These are phyloP conservation scores for Sula dactylatra DNA, from an alignment of 2,113 vertebrate genomes.

Conservation along the genomic window DNA sequence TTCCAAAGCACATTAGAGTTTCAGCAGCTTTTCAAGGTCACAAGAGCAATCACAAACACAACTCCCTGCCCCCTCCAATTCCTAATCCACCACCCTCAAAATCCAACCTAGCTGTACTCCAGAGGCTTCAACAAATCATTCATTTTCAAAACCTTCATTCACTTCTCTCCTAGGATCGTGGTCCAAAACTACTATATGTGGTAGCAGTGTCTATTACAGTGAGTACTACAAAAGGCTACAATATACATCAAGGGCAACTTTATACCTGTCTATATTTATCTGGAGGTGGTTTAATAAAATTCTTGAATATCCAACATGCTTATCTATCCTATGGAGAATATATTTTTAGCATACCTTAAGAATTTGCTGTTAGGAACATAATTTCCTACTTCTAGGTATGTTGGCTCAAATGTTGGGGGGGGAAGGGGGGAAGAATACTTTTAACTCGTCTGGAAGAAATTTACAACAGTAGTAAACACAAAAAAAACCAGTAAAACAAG, in stretches of 20 bases:
- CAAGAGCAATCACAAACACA: background rate
- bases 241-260: background rate
- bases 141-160: background rate
- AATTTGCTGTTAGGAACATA: background rate
- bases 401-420: background rate
- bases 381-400: background rate
- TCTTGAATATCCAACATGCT: background rate
- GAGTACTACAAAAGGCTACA: background rate
- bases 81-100: background rate
- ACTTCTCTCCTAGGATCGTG: background rate
- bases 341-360: background rate
- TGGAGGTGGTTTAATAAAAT: background rate
- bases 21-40: constrained; percentile 35
- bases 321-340: background rate
- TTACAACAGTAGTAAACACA: background rate
- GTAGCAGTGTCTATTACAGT: background rate
- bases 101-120: background rate
- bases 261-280: background rate
- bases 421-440: background rate
- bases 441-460: background rate
- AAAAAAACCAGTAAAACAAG: background rate
- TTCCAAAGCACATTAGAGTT: background rate
- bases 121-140: background rate
- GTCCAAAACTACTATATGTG: background rate
- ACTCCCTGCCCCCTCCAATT: background rate